Evolutionary conservation across 2,888 invertebrate species (phyloP).

Genomic region (Agrotis exclamationis): DNA sequence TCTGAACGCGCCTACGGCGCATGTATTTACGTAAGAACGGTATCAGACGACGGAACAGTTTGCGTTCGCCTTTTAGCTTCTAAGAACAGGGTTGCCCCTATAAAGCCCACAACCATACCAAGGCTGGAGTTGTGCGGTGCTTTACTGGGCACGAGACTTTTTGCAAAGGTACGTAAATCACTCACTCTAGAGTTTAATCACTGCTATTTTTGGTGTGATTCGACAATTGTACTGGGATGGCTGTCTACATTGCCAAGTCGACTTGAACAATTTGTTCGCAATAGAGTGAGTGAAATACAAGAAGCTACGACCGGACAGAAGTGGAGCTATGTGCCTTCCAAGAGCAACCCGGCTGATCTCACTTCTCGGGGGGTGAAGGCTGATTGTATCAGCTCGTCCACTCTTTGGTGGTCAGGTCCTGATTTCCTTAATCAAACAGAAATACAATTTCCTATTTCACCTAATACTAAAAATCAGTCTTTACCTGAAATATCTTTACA

Average conservation of each 20-base stretch:
- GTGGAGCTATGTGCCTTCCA: slow-evolving; percentile 54
- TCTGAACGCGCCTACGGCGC: neutral
- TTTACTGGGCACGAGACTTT: neutral
- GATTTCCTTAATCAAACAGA: neutral
- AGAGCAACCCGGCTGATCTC: slow-evolving; percentile 63
- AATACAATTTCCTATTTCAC: neutral
- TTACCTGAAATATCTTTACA: neutral
- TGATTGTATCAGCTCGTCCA: slow-evolving; percentile 39
- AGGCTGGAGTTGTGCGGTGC: neutral
- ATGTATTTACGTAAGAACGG: neutral
- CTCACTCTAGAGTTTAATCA: neutral
- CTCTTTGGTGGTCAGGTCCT: slow-evolving; percentile 55
- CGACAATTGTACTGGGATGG: neutral
- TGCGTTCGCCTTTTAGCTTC: neutral
- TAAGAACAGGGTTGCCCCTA: neutral
- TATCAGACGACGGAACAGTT: neutral
- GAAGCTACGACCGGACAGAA: slow-evolving; percentile 44
- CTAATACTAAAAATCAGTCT: neutral
- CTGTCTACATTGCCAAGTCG: slow-evolving; percentile 17
- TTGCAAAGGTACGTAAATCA: slow-evolving; percentile 7
- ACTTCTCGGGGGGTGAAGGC: slow-evolving; percentile 60
- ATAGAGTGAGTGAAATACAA: slow-evolving; percentile 64
- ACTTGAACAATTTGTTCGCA: slow-evolving; percentile 58
- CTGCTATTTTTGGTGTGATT: neutral
- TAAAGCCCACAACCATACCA: slow-evolving; percentile 1